phyloP scores from a whole-genome alignment of 2,797 vertebrate species.

The Crossoptilon crossoptilon region DNA sequence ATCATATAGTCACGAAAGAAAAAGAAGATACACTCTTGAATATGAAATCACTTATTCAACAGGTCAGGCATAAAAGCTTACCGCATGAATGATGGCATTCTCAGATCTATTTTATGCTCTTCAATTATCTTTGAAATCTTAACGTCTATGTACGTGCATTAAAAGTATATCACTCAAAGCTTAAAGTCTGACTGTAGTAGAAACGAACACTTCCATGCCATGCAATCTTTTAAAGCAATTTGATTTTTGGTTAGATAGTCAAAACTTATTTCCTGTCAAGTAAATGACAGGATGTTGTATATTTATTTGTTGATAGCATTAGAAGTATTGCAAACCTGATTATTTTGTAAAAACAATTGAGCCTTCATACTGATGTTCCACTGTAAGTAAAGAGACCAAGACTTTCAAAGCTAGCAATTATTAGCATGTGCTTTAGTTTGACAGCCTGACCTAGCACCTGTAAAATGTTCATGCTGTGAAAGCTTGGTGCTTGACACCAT shows the following conservation, averaged over 20 bases:
- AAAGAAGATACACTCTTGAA: neutral
- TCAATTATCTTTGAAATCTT: slow-evolving; percentile 9
- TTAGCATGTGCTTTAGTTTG: slow-evolving; percentile 64
- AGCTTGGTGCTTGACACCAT: slow-evolving; percentile 65
- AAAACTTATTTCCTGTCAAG: slow-evolving; percentile 16
- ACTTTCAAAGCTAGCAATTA: slow-evolving; percentile 50
- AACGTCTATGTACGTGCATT: neutral
- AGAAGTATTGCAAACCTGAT: slow-evolving; percentile 1
- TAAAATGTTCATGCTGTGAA: slow-evolving; percentile 68
- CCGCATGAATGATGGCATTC: neutral
- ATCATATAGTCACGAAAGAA: neutral
- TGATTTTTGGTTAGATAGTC: slow-evolving; percentile 11
- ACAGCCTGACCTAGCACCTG: slow-evolving; percentile 70
- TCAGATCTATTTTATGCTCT: slow-evolving; percentile 10
- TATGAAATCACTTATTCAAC: neutral
- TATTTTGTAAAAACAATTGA: slow-evolving; percentile 25
- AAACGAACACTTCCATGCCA: neutral
- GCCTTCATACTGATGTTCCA: neutral
- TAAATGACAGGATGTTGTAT: neutral
- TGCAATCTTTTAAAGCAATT: slow-evolving; percentile 27
- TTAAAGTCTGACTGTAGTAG: neutral
- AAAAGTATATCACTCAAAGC: neutral
- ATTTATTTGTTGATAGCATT: neutral
- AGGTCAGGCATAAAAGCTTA: neutral
- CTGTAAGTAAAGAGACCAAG: neutral